Evolutionary conservation across 2,113 vertebrate species (phyloP).

Genomic region (Zootoca vivipara): DNA sequence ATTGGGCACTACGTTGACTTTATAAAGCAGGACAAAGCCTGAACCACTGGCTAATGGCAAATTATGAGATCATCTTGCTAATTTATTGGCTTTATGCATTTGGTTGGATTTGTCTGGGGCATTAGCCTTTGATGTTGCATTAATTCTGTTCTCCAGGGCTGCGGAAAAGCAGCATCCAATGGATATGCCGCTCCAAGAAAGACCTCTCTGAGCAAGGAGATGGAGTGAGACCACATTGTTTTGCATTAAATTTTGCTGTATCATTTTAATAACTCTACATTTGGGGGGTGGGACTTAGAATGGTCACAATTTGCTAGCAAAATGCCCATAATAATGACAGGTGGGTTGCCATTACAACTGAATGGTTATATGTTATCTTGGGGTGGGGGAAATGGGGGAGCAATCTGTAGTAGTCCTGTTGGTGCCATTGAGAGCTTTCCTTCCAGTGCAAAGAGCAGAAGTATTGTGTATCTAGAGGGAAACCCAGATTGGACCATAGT

Average conservation of each 20-base stretch:
- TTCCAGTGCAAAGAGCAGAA: neutral
- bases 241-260: constrained; percentile 25
- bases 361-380: neutral
- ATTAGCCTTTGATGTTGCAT: constrained; percentile 1
- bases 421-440: neutral
- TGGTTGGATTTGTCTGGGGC: neutral
- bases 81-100: neutral
- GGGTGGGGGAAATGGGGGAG: too few species aligned
- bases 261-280: constrained; percentile 52
- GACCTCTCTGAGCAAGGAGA: constrained; percentile 25
- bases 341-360: neutral
- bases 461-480: neutral
- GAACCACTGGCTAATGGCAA: constrained; percentile 4
- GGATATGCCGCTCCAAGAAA: constrained; percentile 18
- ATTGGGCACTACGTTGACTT: constrained; percentile 5
- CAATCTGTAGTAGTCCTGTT: neutral
- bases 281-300: neutral
- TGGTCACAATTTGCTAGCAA: constrained; percentile 8
- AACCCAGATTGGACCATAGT: neutral
- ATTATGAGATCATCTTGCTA: constrained; percentile 22
- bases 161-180: neutral
- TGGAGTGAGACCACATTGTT: constrained; percentile 5
- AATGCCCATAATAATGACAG: neutral
- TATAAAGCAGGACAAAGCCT: constrained; percentile 9
- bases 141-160: constrained; percentile 7